Evolutionary conservation across 1,140 invertebrate genomes (phyloP).

Genomic region (Papilio dardanus): DNA sequence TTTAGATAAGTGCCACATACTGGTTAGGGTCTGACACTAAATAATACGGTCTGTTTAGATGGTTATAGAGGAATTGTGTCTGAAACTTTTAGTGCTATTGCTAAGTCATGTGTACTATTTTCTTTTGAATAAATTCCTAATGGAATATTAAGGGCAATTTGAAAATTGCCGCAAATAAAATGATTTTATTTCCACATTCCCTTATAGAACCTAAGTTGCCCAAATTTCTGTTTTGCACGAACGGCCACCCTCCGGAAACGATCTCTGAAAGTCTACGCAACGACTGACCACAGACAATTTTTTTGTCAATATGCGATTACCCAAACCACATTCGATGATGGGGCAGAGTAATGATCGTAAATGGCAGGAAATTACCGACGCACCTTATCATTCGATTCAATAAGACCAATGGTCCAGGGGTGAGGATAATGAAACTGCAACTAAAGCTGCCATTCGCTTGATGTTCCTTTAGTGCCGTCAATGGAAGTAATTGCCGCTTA

Average conservation of each 20-base stretch:
- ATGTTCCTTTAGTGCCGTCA: conserved; percentile 64
- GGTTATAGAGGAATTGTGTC: too few relatives aligned
- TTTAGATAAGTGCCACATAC: too few relatives aligned
- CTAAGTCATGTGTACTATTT: neutral
- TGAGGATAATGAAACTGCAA: conserved; percentile 78
- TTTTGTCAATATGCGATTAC: conserved; percentile 59
- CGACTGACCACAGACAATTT: conserved; percentile 49
- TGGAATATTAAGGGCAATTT: neutral
- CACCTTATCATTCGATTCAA: conserved; percentile 80
- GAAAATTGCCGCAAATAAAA: neutral
- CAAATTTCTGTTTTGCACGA: conserved; percentile 33
- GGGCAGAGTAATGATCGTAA: conserved; percentile 77
- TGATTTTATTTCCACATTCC: conserved; percentile 24
- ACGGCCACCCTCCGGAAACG: conserved; percentile 43
- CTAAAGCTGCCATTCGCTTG: conserved; percentile 59
- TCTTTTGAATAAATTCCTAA: neutral
- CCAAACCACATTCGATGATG: conserved; percentile 69
- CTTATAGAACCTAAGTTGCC: conserved; percentile 36
- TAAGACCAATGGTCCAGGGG: conserved; percentile 69
- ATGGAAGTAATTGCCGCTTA: conserved; percentile 70
- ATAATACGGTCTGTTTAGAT: neutral
- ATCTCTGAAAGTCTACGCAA: conserved; percentile 42
- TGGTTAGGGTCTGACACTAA: neutral
- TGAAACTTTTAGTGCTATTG: too few relatives aligned
- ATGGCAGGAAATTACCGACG: conserved; percentile 79